Evolutionary conservation across 2,888 invertebrate species (phyloP).

Genomic region (Cerceris ruficornis): DNA sequence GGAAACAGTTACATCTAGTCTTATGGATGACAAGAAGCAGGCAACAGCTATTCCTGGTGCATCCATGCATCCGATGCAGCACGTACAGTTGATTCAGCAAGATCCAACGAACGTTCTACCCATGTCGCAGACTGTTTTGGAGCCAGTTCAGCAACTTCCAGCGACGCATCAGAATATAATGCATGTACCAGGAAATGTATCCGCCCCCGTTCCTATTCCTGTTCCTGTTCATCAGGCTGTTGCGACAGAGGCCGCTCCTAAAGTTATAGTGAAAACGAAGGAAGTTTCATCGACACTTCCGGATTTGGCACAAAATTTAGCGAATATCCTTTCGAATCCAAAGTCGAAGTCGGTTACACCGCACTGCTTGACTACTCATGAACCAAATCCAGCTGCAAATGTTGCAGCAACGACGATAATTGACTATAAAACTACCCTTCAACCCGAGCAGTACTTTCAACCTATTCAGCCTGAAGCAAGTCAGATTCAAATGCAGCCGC

Average conservation of each 20-base stretch:
- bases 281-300: slow-evolving; percentile 79
- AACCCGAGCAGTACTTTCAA: slow-evolving; percentile 78
- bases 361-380: slow-evolving; percentile 69
- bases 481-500: slow-evolving; percentile 63
- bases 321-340: slow-evolving; percentile 79
- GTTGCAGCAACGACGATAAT: slow-evolving; percentile 36
- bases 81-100: slow-evolving; percentile 56
- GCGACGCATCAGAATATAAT: slow-evolving; percentile 59
- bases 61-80: slow-evolving; percentile 54
- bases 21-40: slow-evolving; percentile 64
- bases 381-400: slow-evolving; percentile 51
- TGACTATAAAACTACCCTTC: slow-evolving; percentile 64
- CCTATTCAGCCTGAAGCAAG: slow-evolving; percentile 76
- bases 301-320: slow-evolving; percentile 79
- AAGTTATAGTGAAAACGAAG: slow-evolving; percentile 71
- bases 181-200: slow-evolving; percentile 45
- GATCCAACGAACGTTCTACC: slow-evolving; percentile 43
- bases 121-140: slow-evolving; percentile 53
- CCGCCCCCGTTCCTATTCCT: slow-evolving; percentile 46
- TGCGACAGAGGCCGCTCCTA: slow-evolving; percentile 61
- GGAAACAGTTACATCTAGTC: slow-evolving; percentile 47
- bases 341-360: slow-evolving; percentile 76
- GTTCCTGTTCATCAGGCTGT: slow-evolving; percentile 57
- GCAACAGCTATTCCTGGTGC: slow-evolving; percentile 39
- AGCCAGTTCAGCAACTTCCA: slow-evolving; percentile 54